Evolutionary conservation across 1,140 invertebrate species (phyloP), one percentile per base, ranked within the genome.

Genomic region (Papilio dardanus): DNA sequence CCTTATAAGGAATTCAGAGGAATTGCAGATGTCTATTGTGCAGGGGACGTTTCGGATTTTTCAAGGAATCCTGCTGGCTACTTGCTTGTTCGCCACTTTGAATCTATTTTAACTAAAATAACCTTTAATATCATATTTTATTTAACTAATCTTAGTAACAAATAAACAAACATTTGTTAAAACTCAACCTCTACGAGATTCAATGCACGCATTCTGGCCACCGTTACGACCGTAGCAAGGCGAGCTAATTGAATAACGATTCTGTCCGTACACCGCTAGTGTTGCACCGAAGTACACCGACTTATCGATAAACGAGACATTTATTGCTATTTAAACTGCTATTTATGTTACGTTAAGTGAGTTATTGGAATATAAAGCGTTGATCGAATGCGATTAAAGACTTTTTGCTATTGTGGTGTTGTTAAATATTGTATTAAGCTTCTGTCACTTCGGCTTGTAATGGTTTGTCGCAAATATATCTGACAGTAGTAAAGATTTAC

Each of bases 241-340:
- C 74, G 74, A 67, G 74, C 75, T 86, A 86, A 88, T 88, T 88
- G 86, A 88, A 90, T 90, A 88, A 89, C 83, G 83, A 88, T 88
- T 83, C 77, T 71, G 74, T 80, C 78, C 73, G 78, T 74, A 81
- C 75, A 50, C 68, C 16, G 24, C 71, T 83, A 87, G 87, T 83
- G 87, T 74, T 83, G 85, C 37, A 58, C 62, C 66, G 37, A n/a
- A n/a, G n/a, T n/a, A n/a, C n/a, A n/a, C n/a, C 12, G 68, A 19
- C 24, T 76, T 81, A 79, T 86, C 83, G 86, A 88, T 87, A 80
- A 83, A 81, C 58, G 75, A 76, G 69, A 79, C 77, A 67, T 81
- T 84, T 80, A 81, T 81, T 79, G 77, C 76, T 73, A 62, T 78
- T 74, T 73, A 78, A 69, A 58, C 19, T 10, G 50, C 66, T 50